Conservation (phyloP, 92 coral and sea anemone genomes). For the Palythoa grandis region DNA sequence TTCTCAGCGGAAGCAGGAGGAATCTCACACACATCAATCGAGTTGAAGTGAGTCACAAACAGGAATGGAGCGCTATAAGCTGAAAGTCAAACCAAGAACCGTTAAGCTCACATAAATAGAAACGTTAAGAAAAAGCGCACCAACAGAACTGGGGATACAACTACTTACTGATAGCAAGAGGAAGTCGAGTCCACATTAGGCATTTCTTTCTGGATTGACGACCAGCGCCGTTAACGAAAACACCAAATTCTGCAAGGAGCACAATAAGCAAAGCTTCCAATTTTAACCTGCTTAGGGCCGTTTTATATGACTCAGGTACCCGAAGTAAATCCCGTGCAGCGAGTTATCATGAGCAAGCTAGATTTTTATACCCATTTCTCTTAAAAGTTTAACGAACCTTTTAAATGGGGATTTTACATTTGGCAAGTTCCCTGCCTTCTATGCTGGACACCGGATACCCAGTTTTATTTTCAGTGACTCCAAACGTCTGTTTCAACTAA, state of each 20-base stretch:
- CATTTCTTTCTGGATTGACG: conserved; percentile 89
- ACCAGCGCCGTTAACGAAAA: conserved; percentile 88
- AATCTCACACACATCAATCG: conserved; percentile 94
- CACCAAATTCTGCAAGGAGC: conserved; percentile 79
- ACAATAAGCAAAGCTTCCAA: not conserved
- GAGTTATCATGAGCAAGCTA: too few species aligned
- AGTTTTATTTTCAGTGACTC: too few species aligned
- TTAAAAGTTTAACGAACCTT: too few species aligned
- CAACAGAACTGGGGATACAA: not conserved
- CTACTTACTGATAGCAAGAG: conserved; percentile 92
- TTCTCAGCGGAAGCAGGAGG: conserved; percentile 73
- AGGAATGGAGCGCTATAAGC: conserved; percentile 95
- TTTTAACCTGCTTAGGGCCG: not conserved
- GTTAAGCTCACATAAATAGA: not conserved
- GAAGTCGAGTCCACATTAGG: conserved; percentile 96
- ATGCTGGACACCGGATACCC: too few species aligned
- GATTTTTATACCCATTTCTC: too few species aligned
- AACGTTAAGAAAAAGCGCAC: not conserved
- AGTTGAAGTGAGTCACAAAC: conserved; percentile 96
- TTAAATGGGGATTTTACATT: too few species aligned
- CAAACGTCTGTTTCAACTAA: too few species aligned
- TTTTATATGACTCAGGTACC: too few species aligned
- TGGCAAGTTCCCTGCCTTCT: too few species aligned
- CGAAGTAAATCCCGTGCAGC: too few species aligned
- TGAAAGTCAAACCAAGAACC: conserved; percentile 34